phyloP scores from a whole-genome alignment of 2,797 vertebrate species.

The Hephaestus fuliginosus region DNA sequence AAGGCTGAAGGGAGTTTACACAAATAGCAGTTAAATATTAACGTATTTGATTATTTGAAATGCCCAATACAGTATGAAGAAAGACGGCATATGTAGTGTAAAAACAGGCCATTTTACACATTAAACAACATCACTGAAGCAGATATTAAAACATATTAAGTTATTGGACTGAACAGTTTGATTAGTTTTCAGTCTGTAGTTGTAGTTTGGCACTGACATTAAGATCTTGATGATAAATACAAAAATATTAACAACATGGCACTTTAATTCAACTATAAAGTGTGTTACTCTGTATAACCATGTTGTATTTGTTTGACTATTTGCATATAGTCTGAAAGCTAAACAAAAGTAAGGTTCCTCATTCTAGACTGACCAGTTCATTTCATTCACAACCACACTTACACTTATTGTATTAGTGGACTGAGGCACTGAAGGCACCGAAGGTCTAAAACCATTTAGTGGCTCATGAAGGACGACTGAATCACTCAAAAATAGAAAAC shows the following conservation, averaged over 20 bases:
- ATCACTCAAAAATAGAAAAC: constrained; percentile 27
- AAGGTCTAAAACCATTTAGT: constrained; percentile 25
- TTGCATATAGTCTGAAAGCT: background rate
- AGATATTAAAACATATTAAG: constrained; percentile 19
- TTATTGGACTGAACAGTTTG: constrained; percentile 2
- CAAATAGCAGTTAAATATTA: constrained; percentile 24
- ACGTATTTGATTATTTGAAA: constrained; percentile 14
- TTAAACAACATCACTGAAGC: constrained; percentile 16
- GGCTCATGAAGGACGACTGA: background rate
- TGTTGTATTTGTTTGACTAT: constrained; percentile 1
- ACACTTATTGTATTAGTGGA: constrained; percentile 20
- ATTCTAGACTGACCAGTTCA: background rate
- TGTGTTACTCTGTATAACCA: constrained; percentile 1
- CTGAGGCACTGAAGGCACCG: constrained; percentile 25
- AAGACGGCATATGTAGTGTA: constrained; percentile 45
- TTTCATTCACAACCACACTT: background rate
- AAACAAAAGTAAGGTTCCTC: constrained; percentile 14
- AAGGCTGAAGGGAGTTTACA: constrained; percentile 32
- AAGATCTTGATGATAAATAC: constrained; percentile 36
- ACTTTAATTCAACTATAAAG: constrained; percentile 6
- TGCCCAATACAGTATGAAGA: constrained; percentile 11
- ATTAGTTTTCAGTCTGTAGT: constrained; percentile 41
- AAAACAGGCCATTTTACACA: constrained; percentile 26
- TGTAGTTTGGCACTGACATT: constrained; percentile 45
- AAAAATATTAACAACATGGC: constrained; percentile 39